phyloP scores from a whole-genome alignment of 2,797 vertebrate genomes.

The Takifugu ocellatus region DNA sequence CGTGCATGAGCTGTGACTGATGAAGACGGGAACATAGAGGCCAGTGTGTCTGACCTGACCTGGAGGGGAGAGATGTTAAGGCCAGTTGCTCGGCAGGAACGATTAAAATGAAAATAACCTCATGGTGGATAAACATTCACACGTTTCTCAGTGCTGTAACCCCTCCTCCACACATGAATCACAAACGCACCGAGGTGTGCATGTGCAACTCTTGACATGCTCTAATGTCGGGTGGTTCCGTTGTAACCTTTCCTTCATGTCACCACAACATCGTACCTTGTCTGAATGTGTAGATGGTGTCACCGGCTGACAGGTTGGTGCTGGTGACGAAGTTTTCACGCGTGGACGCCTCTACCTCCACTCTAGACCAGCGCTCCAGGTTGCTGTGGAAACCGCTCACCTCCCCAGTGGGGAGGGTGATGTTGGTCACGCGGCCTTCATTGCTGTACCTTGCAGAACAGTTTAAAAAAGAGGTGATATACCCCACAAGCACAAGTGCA shows the following conservation, averaged over 20 bases:
- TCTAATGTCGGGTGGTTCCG: not conserved
- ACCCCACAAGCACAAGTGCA: not conserved
- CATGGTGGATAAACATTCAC: conserved; percentile 4
- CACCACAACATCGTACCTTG: conserved; percentile 77
- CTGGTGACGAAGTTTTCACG: conserved; percentile 89
- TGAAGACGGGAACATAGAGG: conserved; percentile 8
- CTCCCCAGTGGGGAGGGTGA: conserved; percentile 90
- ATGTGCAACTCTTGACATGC: conserved; percentile 9
- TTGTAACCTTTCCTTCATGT: not conserved
- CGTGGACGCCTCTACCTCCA: conserved; percentile 88
- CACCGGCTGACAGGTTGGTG: conserved; percentile 92
- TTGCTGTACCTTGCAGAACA: conserved; percentile 81
- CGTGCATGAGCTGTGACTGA: not conserved
- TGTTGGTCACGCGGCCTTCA: conserved; percentile 90
- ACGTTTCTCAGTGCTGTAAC: not conserved
- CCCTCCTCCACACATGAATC: conserved; percentile 30
- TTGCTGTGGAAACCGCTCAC: conserved; percentile 92
- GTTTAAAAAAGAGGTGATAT: conserved; percentile 14
- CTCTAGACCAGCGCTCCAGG: conserved; percentile 86
- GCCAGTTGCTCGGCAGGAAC: conserved; percentile 49
- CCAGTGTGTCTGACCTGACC: conserved; percentile 32
- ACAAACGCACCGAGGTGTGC: conserved; percentile 11
- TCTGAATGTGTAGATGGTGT: conserved; percentile 89
- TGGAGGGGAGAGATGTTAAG: conserved; percentile 30
- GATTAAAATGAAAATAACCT: conserved; percentile 49